A percentile compares a stretch with the other conserved stretches of the same genome.
Evolutionary conservation across 2,797 vertebrate genomes (phyloP).

Genomic region (Buphagus erythrorhynchus): DNA sequence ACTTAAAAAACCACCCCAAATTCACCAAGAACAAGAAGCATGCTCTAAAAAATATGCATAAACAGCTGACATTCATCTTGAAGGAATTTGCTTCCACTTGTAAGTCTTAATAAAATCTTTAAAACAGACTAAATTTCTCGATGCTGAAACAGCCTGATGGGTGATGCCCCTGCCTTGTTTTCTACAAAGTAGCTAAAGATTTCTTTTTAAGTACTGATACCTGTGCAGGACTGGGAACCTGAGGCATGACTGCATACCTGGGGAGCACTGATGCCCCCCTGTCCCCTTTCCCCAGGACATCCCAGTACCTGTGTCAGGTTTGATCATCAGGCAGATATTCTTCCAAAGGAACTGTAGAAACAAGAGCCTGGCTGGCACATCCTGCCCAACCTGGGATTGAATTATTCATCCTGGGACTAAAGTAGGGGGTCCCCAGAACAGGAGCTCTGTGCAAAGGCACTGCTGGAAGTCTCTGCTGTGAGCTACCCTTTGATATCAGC

Average conservation of each 20-base stretch:
- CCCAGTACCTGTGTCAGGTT: not conserved
- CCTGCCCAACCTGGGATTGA: not conserved
- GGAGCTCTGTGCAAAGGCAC: not conserved
- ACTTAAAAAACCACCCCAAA: not conserved
- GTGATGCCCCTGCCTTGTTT: not conserved
- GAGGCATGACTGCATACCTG: not conserved
- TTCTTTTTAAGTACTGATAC: not conserved
- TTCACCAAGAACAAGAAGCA: not conserved
- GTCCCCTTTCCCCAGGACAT: not conserved
- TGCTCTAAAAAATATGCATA: not conserved
- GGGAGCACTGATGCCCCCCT: fast-evolving
- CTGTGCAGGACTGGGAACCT: not conserved
- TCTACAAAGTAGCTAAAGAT: not conserved
- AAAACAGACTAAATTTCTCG: not conserved
- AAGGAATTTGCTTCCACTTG: not conserved
- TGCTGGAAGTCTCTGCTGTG: not conserved
- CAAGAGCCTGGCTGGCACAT: not conserved
- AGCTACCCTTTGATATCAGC: not conserved
- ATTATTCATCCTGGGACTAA: not conserved
- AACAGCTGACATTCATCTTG: not conserved
- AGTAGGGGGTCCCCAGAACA: not conserved
- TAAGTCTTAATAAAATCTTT: not conserved
- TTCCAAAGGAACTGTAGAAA: not conserved
- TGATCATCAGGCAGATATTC: not conserved
- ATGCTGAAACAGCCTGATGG: not conserved